Conservation (phyloP, 35 echinoderm and acorn worm species). For the Ophioderma brevispina region DNA sequence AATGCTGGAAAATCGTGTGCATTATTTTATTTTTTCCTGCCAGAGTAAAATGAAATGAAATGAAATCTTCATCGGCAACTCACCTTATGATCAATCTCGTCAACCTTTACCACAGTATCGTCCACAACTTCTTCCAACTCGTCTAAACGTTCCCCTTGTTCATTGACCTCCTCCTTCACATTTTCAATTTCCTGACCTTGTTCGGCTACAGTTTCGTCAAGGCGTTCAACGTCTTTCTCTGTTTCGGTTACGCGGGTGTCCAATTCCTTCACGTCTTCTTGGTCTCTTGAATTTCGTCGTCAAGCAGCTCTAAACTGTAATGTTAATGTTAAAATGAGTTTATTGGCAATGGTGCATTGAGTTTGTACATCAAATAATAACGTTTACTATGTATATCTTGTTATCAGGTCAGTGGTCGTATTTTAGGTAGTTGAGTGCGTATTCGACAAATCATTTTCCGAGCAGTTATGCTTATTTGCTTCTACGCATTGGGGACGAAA, state of each 20-base stretch:
- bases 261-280: conserved; percentile 74
- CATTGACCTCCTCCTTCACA: conserved; percentile 76
- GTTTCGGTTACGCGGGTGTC: conserved; percentile 75
- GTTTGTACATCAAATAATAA: not conserved
- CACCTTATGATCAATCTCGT: conserved; percentile 96
- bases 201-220: conserved; percentile 69
- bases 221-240: conserved; percentile 62
- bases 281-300: conserved; percentile 66
- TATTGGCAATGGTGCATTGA: not conserved
- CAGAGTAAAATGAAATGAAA: not conserved
- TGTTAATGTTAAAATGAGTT: not conserved
- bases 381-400: not conserved
- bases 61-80: no score
- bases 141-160: conserved; percentile 77
- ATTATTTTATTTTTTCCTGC: no score
- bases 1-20: no score
- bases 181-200: conserved; percentile 78
- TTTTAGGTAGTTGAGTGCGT: no score
- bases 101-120: conserved; percentile 80
- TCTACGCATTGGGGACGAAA: not conserved
- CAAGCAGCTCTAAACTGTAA: conserved; percentile 61
- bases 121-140: conserved; percentile 82
- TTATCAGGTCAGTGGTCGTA: not conserved
- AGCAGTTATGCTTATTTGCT: not conserved
- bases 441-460: not conserved